Percentiles rank a stretch among this genome's conserved stretches.
Evolutionary conservation across 2,113 vertebrate species (phyloP).

Genomic region (Rhinoptilus africanus): DNA sequence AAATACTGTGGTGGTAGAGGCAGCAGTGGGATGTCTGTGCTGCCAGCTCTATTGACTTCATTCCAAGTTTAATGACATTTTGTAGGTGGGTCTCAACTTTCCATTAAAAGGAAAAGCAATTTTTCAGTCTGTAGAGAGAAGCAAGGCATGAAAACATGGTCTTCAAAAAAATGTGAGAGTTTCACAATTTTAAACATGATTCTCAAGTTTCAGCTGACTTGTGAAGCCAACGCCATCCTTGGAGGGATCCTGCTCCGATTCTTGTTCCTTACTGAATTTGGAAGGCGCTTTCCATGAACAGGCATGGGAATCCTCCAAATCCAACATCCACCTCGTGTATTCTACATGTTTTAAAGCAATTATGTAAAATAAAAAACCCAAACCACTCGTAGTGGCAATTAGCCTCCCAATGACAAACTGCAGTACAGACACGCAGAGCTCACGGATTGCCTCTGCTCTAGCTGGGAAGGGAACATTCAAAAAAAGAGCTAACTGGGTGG

Average conservation of each 20-base stretch:
- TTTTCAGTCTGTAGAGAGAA: background rate
- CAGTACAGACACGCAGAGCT: background rate
- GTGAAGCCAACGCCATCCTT: fast-evolving
- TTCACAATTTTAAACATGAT: background rate
- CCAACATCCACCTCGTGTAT: background rate
- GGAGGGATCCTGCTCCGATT: fast-evolving
- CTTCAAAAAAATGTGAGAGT: background rate
- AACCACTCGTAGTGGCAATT: background rate
- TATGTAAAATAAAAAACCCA: background rate
- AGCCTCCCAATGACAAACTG: background rate
- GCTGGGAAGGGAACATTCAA: background rate
- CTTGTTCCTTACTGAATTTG: background rate
- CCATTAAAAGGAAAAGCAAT: conserved; percentile 1
- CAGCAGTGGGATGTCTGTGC: background rate
- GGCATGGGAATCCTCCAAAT: background rate
- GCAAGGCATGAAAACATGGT: background rate
- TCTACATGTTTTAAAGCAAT: background rate
- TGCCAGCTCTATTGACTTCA: background rate
- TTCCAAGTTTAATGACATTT: background rate
- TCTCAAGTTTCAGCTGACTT: background rate
- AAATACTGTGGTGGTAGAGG: background rate
- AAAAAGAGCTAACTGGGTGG: background rate
- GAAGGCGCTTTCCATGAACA: background rate
- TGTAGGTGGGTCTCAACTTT: background rate
- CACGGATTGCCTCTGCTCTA: background rate